phyloP scores from a whole-genome alignment of 2,888 invertebrate genomes.

The Ichneumoninae sp. region DNA sequence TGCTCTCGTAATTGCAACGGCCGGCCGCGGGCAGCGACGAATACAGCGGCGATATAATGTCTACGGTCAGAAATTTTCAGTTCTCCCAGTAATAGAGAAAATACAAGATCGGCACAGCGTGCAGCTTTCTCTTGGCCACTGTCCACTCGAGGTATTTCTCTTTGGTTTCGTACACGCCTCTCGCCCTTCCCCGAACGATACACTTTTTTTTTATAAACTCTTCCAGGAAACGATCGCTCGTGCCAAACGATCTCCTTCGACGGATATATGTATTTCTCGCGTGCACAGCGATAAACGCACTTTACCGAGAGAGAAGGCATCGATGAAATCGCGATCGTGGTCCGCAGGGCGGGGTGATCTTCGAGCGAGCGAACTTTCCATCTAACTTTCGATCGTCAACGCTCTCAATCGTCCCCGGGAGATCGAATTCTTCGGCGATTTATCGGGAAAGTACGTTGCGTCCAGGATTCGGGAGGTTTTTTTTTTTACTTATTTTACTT shows the following conservation, averaged over 20 bases:
- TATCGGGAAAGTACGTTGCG: conserved; percentile 21
- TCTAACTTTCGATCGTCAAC: conserved; percentile 49
- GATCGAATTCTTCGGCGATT: conserved; percentile 44
- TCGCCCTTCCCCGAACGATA: conserved; percentile 21
- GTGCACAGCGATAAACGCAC: conserved; percentile 46
- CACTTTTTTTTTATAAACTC: conserved; percentile 24
- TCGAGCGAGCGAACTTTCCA: conserved; percentile 37
- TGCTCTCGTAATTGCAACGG: conserved; percentile 25
- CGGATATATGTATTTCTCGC: conserved; percentile 54
- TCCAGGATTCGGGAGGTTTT: neutral
- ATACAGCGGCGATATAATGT: conserved; percentile 19
- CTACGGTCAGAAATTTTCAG: conserved; percentile 33
- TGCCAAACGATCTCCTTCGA: conserved; percentile 56
- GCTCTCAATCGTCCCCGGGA: conserved; percentile 34
- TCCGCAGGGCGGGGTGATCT: conserved; percentile 34
- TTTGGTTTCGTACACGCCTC: conserved; percentile 29
- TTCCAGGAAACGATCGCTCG: conserved; percentile 32
- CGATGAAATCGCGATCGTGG: conserved; percentile 29
- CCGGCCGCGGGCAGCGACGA: neutral
- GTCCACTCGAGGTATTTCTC: conserved; percentile 61
- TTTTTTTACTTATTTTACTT: neutral
- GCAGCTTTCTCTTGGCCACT: conserved; percentile 66
- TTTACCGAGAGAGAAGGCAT: conserved; percentile 28
- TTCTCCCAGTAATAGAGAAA: conserved; percentile 38
- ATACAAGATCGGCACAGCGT: conserved; percentile 36